A percentile compares a stretch with the other conserved stretches of the same genome.
Conservation (phyloP, 2,888 invertebrate species). For the Euzophera pinguis region DNA sequence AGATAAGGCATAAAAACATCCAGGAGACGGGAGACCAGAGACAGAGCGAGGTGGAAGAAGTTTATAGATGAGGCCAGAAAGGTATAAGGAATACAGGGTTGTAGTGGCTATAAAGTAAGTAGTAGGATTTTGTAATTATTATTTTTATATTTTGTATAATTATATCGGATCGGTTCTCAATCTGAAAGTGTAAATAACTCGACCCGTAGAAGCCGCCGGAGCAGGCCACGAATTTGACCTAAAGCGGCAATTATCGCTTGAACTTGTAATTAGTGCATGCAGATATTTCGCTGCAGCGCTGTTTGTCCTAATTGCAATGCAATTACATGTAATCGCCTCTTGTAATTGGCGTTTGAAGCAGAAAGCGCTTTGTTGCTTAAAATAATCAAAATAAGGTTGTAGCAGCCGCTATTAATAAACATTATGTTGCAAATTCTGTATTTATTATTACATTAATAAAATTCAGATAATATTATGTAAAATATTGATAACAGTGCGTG, state of each 20-base stretch:
- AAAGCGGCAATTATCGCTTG: conserved; percentile 56
- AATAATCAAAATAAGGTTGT: not conserved
- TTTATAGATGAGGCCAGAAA: too few relatives aligned
- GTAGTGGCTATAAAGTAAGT: too few relatives aligned
- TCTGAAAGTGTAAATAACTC: not conserved
- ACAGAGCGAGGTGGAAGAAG: too few relatives aligned
- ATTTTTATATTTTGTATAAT: too few relatives aligned
- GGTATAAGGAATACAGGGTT: too few relatives aligned
- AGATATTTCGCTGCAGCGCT: conserved; percentile 47
- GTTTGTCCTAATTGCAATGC: conserved; percentile 56
- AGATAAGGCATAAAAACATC: too few relatives aligned
- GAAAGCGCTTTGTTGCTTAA: conserved; percentile 38
- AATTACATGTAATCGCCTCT: conserved; percentile 54
- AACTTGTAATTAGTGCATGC: conserved; percentile 60
- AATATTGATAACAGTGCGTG: too few relatives aligned
- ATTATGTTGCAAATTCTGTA: too few relatives aligned
- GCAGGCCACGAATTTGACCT: conserved; percentile 46
- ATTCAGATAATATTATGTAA: too few relatives aligned
- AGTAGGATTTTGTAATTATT: too few relatives aligned
- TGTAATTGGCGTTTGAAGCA: conserved; percentile 34
- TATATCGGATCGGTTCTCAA: not conserved
- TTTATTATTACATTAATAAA: too few relatives aligned
- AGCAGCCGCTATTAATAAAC: not conserved
- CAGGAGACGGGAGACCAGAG: too few relatives aligned
- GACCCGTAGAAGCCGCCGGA: conserved; percentile 13